phyloP scores from a whole-genome alignment of 2,113 vertebrate genomes.

The Lucifuga dentata region DNA sequence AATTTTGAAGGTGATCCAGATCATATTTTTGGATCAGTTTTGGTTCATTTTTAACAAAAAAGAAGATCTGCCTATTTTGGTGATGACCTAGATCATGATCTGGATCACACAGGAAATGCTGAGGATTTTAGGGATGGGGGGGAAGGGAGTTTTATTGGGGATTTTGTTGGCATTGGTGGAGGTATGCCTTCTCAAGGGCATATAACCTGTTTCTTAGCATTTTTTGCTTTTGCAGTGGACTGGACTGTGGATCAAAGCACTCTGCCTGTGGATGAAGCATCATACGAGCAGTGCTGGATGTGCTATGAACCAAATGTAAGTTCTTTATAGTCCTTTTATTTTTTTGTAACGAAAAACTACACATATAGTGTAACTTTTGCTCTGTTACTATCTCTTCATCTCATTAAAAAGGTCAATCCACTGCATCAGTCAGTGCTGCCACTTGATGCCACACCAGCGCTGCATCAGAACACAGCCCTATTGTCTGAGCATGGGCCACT shows the following conservation, averaged over 20 bases:
- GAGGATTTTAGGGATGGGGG: no score
- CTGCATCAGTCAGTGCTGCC: conserved; percentile 39
- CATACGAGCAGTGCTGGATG: conserved; percentile 27
- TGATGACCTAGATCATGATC: no score
- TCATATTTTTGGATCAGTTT: no score
- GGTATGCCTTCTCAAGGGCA: no score
- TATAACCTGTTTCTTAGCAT: no score
- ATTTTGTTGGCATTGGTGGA: no score
- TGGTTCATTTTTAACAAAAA: conserved; percentile 3
- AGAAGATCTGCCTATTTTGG: no score
- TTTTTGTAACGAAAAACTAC: no score
- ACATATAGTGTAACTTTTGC: not conserved
- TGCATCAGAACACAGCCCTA: conserved; percentile 34
- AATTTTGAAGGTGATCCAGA: no score
- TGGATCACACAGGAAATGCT: no score
- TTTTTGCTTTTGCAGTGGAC: no score
- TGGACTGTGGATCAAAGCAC: conserved; percentile 3
- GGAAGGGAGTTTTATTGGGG: no score
- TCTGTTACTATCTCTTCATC: not conserved
- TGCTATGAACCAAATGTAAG: conserved; percentile 53
- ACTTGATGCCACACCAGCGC: conserved; percentile 3
- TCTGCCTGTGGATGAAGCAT: not conserved
- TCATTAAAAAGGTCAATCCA: conserved; percentile 38
- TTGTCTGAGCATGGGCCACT: conserved; percentile 41
- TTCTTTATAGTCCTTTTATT: not conserved